Evolutionary conservation across 2,888 invertebrate species (phyloP), one percentile per base, ranked within the genome.

Genomic region (Yponomeuta cagnagella): DNA sequence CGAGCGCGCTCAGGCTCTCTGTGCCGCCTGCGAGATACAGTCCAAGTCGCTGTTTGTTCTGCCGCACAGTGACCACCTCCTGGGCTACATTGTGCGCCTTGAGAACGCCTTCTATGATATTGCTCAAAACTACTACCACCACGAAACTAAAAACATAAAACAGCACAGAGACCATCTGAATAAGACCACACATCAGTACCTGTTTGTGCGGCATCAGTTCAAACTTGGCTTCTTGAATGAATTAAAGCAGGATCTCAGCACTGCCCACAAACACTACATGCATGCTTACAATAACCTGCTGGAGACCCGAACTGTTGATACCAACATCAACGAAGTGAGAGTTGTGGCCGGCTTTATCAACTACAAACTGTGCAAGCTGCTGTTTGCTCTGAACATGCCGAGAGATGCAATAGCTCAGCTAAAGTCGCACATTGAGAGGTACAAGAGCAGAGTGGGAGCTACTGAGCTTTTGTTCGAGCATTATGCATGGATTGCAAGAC

Each of bases 161-260:
- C 94, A 95, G 67, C 98, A 98, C 84, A 94, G 96, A 76, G 98
- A 98, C 81, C 96, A 97, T 80, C 93, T 98, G 58, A 98, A 98
- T 77, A 97, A 97, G 88, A 96, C 96, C 12, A 96, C 96, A 31
- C 98, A 99, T 88, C 97, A 97, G 84, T 96, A 97, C 78, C 93
- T 99, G 70, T 97, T 97, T 92, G 98, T 99, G 43, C 93, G 99
- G 52, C 99, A 99, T 90, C 97, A 98, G 82, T 99, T 98, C 83
- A 99, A 99, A 91, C 95, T 99, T 85, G 99, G 97, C 0, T 99
- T 98, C 89, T 94, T 98, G 70, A 97, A 97, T 80, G 99, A 99
- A 89, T 88, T 99, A 74, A 96, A 97, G 78, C 98, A 98, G 83
- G 99, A 99, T 82, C 93, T 95, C 76, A 95, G 95, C 80, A 95